Evolutionary conservation across 1,140 invertebrate genomes (phyloP), one percentile per base, ranked within the genome.

Genomic region (Anadara kagoshimensis): DNA sequence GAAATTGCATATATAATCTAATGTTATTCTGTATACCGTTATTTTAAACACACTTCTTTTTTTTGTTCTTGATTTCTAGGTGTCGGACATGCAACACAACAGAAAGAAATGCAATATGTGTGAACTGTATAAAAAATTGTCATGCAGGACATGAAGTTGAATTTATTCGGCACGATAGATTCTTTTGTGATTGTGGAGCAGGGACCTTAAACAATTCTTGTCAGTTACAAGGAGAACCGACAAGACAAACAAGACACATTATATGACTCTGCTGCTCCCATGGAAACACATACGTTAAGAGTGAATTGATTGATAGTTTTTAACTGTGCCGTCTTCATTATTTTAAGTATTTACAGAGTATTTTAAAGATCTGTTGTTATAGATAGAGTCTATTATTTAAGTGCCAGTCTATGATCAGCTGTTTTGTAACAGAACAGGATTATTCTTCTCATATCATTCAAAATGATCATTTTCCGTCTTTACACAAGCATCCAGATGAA

Each of bases 161-260:
- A 91, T 99, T 99, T 88, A 99, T 99, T 85, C 93, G 98, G 88
- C 97, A 99, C 91, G 98, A 99, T 91, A 94, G 98, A 89, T 99
- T 99, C 90, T 99, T 99, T 91, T 99, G 98, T 91, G 98, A 99
- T 91, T 99, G 98, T 91, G 98, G 98, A 85, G 97, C 98, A 75
- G 97, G 98, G 82, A 99, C 97, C 65, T 92, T 99, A 86, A 97
- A 94, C 69, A 98, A 98, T 91, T 96, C 97, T 88, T 99, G 98
- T 90, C 96, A 98, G 90, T 91, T 99, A 81, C 98, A 99, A 89
- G 97, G 97, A 69, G 98, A 99, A 89, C 96, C 97, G n/a, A 98
- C 97, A 22, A 97, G 98, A 90, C 98, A 99, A 89, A 99, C 97
- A 57, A n/a, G 98, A 99, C 90, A 99, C 98, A 56, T 91, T 99